Base-by-base conservation (phyloP, 2,113 vertebrate genomes). In the Gopherus flavomarginatus region DNA sequence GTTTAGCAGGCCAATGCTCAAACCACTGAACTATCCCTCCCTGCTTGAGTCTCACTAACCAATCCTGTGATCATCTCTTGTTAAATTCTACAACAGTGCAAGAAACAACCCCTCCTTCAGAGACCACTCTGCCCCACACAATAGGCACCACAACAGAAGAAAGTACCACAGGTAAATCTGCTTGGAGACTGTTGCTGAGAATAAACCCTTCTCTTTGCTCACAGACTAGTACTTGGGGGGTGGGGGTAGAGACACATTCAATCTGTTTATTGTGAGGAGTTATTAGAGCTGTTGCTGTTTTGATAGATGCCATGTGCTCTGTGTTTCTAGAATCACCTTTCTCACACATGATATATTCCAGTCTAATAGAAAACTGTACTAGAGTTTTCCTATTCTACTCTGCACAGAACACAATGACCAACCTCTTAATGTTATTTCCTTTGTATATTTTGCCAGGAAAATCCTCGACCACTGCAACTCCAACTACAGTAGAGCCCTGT, bases 71-170 rank as follows among this genome's bases (percentile, higher is more conserved):
- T 38, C 65, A 69, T 69, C 65, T 69, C 65, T n/a, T 38, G 8
- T 52, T 62, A 83, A n/a, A 29, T 6, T 56, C 8, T 31, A 38
- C 47, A 49, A 59, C 85, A 54, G 50, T 10, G 10, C 89, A 38
- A 83, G 81, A 53, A 89, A 80, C n/a, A 78, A 22, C 21, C 88
- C 65, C 72, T 86, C 54, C 87, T 84, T 56, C 50, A 56, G 12
- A 54, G 26, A 65, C 69, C 21, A 80, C 69, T 21, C 27, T 26
- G 16, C 19, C 78, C 81, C 49, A 56, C 42, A 50, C 49, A 97
- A 96, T 93, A 27, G 12, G 93, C 22, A 47, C 53, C 52, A 87
- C 88, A 42, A 89, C 90, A 87, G 77, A 86, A 75, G 79, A n/a
- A 72, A 83, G 31, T 65, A 65, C 59, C 6, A 16, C 12, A 31